phyloP scores from a whole-genome alignment of 1,140 invertebrate genomes.

The Lethocerus indicus region DNA sequence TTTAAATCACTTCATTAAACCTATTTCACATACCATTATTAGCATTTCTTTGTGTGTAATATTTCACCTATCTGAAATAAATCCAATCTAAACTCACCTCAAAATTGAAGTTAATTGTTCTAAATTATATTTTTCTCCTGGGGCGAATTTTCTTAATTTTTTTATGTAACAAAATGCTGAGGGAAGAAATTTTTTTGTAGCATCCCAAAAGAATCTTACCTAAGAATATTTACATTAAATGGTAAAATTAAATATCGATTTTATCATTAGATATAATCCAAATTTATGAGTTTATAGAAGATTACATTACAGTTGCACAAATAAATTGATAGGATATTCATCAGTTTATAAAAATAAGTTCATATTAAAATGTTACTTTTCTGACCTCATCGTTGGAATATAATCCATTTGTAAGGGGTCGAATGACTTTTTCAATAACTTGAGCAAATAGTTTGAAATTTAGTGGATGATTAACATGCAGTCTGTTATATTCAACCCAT shows the following conservation, averaged over 20 bases:
- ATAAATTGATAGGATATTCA: too few species aligned
- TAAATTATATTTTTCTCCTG: slow-evolving; percentile 47
- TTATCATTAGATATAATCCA: too few species aligned
- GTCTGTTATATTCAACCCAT: slow-evolving; percentile 54
- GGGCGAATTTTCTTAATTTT: slow-evolving; percentile 50
- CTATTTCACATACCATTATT: too few species aligned
- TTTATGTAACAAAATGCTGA: slow-evolving; percentile 54
- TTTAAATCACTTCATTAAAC: slow-evolving; percentile 8
- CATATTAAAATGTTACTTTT: too few species aligned
- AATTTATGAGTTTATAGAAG: too few species aligned
- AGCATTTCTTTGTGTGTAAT: too few species aligned
- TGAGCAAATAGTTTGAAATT: slow-evolving; percentile 54
- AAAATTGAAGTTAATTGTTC: slow-evolving; percentile 49
- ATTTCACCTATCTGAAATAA: neutral
- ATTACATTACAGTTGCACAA: too few species aligned
- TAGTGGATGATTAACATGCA: slow-evolving; percentile 57
- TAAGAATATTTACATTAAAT: too few species aligned
- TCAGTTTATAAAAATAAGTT: too few species aligned
- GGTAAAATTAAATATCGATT: too few species aligned
- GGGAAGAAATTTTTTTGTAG: slow-evolving; percentile 50
- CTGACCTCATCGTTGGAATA: slow-evolving; percentile 45
- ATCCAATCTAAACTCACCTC: slow-evolving; percentile 21
- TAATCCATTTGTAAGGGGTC: slow-evolving; percentile 39
- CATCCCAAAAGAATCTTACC: slow-evolving; percentile 60
- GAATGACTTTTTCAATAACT: slow-evolving; percentile 42